Percentiles rank a stretch among this genome's conserved stretches.
Conservation (phyloP, 1,140 invertebrate genomes). For the Cecropterus lyciades region DNA sequence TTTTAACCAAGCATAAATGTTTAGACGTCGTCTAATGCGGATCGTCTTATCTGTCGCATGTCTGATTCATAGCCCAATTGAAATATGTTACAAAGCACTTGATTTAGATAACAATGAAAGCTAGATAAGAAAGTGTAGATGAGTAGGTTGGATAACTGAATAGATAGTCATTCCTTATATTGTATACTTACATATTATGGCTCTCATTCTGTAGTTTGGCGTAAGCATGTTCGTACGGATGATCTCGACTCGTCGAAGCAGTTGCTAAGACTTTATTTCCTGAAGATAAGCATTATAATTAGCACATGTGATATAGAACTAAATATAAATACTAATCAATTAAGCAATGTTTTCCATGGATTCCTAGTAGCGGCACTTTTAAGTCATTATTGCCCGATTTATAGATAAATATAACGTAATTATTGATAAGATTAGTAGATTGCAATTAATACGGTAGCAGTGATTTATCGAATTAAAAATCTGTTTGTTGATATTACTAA, state of each 20-base stretch:
- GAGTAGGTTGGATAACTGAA: too few species aligned
- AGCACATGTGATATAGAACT: slow-evolving; percentile 1
- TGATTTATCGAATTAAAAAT: slow-evolving; percentile 22
- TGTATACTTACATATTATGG: slow-evolving; percentile 67
- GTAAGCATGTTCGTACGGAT: slow-evolving; percentile 81
- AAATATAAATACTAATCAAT: slow-evolving; percentile 23
- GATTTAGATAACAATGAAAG: background rate
- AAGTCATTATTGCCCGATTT: slow-evolving; percentile 36
- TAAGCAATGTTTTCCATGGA: slow-evolving; percentile 27
- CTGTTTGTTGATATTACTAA: background rate
- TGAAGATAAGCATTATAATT: slow-evolving; percentile 44
- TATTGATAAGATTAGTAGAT: slow-evolving; percentile 44
- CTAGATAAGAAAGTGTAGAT: background rate
- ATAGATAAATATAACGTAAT: slow-evolving; percentile 39
- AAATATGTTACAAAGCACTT: background rate
- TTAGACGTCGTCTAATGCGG: too few species aligned
- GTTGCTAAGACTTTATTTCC: slow-evolving; percentile 60
- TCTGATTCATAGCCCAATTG: too few species aligned
- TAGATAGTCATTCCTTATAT: too few species aligned
- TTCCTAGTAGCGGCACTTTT: slow-evolving; percentile 54
- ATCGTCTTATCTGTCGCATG: too few species aligned
- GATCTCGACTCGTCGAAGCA: slow-evolving; percentile 72
- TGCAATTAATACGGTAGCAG: slow-evolving; percentile 44
- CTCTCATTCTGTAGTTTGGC: slow-evolving; percentile 77
- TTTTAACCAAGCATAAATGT: too few species aligned